A percentile compares a stretch with the other conserved stretches of the same genome.
Evolutionary conservation across 2,113 vertebrate genomes (phyloP).

Genomic region (Colinus virginianus): DNA sequence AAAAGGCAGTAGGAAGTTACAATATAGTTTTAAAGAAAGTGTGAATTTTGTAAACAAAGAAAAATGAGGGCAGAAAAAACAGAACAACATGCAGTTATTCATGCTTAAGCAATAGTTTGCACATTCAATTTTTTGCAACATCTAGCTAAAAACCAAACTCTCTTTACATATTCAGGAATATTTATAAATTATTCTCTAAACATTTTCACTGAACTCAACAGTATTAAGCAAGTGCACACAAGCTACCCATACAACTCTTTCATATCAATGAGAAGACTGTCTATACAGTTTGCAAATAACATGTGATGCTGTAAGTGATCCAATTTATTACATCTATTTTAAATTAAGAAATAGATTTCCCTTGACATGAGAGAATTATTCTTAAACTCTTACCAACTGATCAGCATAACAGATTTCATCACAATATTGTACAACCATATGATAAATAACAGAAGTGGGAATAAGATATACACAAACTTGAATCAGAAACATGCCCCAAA

Average conservation of each 20-base stretch:
- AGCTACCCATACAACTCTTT: neutral
- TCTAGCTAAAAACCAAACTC: neutral
- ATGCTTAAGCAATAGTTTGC: neutral
- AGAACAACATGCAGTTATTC: neutral
- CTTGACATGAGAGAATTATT: neutral
- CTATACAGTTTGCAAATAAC: conserved; percentile 11
- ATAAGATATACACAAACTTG: neutral
- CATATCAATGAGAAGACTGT: neutral
- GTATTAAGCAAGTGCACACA: neutral
- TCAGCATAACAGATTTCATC: neutral
- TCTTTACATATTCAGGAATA: conserved; percentile 6
- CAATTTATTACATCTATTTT: conserved; percentile 14
- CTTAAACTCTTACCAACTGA: neutral
- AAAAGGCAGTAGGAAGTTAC: neutral
- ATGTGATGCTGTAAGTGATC: neutral
- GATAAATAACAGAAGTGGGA: neutral
- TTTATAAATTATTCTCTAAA: neutral
- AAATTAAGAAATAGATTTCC: conserved; percentile 13
- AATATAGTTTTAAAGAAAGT: conserved; percentile 19
- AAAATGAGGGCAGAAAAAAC: conserved; percentile 7
- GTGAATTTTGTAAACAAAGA: conserved; percentile 9
- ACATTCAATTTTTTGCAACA: neutral
- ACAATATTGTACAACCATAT: neutral
- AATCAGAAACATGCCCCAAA: neutral
- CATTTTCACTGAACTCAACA: conserved; percentile 4